Evolutionary conservation across 2,113 vertebrate genomes (phyloP), one percentile per base, ranked within the genome.

Genomic region (Ibidorhyncha struthersii): DNA sequence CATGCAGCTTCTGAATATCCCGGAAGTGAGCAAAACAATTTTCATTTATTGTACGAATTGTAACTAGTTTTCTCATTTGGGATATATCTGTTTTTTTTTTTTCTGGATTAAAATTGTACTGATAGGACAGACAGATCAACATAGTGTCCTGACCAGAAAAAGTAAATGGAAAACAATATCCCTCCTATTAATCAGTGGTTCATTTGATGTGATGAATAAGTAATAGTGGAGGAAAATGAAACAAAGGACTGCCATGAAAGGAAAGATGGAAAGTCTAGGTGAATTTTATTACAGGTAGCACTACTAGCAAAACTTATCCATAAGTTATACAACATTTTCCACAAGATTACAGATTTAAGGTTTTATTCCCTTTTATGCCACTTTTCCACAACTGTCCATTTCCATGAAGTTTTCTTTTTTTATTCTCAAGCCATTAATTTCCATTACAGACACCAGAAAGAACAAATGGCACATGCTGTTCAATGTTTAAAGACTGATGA

Each of bases 381-480:
- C 25, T 89, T 87, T 80, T 69, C 4, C 5, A 16, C 16, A 59
- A 47, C 9, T 25, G 16, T 34, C 4, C 0, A 32, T 53, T 90
- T 83, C 45, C 20, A 41, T 41, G 12, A 47, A 18, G n/a, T 80
- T 65, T 58, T 74, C 8, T 22, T 32, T 9, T 30, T 78, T 61
- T 34, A 27, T 38, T 86, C 69, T 72, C 29, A 79, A 90, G 67
- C 4, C 8, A 40, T 52, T 87, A 8, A 10, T 77, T 76, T 66
- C 41, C 40, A n/a, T 49, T 41, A 17, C 62, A 89, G 36, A 77
- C 23, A 50, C 6, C 9, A 52, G 63, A 80, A 92, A 34, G 14
- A 38, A 61, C 4, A 2, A 79, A 82, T 49, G 23, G 7, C 18
- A 49, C 7, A 16, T 0, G 1, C 10, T 65, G 1, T 53, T 89